Evolutionary conservation across 2,113 vertebrate genomes (phyloP).

Genomic region (Notarius quadriscutis): DNA sequence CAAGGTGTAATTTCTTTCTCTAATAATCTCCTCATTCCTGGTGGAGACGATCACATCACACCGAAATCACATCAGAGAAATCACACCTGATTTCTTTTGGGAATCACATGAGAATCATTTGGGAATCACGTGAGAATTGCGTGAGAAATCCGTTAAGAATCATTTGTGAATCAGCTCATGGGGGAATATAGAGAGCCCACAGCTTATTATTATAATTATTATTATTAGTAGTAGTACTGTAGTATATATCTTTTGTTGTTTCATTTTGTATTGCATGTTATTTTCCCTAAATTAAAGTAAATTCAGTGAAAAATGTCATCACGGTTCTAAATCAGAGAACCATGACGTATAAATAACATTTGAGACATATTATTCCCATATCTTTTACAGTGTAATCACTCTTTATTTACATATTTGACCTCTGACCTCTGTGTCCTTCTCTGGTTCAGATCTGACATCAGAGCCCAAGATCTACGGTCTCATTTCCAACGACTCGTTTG

Average conservation of each 20-base stretch:
- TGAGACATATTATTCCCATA: neutral
- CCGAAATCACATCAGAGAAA: neutral
- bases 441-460: conserved; percentile 81
- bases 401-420: neutral
- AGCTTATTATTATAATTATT: neutral
- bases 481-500: conserved; percentile 94
- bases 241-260: neutral
- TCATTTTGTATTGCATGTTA: neutral
- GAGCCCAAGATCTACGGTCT: conserved; percentile 95
- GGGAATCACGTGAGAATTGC: neutral
- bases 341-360: neutral
- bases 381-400: neutral
- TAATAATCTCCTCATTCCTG: neutral
- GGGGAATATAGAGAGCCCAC: neutral
- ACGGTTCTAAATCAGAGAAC: neutral
- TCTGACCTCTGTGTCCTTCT: conserved; percentile 2
- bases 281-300: neutral
- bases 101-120: neutral
- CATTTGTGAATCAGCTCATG: neutral
- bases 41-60: neutral
- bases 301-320: neutral
- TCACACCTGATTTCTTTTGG: neutral
- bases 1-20: conserved; percentile 79
- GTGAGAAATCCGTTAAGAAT: neutral
- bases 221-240: too few relatives aligned